phyloP scores from a whole-genome alignment of 1,140 invertebrate genomes.

The Tenebrio molitor region DNA sequence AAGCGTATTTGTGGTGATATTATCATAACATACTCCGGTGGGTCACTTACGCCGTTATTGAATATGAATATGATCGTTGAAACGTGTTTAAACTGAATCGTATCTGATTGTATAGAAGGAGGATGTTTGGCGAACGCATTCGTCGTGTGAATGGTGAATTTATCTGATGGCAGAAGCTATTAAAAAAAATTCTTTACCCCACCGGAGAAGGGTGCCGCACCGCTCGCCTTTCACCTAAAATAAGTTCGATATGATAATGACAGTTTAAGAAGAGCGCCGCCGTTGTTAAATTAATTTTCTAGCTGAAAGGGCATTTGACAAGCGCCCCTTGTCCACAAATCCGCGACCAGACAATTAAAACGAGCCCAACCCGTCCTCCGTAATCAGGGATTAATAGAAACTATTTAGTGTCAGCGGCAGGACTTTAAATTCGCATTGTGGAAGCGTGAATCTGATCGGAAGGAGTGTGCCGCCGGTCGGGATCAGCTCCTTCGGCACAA shows the following conservation, averaged over 20 bases:
- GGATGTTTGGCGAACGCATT: slow-evolving; percentile 43
- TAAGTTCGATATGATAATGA: slow-evolving; percentile 35
- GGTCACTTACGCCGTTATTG: slow-evolving; percentile 44
- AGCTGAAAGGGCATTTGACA: slow-evolving; percentile 23
- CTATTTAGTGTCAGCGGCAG: slow-evolving; percentile 45
- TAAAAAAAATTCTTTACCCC: slow-evolving; percentile 10
- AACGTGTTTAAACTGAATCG: slow-evolving; percentile 48
- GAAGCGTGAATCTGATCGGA: slow-evolving; percentile 36
- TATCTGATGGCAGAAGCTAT: slow-evolving; percentile 34
- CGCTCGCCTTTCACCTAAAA: slow-evolving; percentile 9
- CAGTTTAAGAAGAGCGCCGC: slow-evolving; percentile 12
- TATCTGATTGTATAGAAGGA: slow-evolving; percentile 47
- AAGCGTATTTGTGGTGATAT: slow-evolving; percentile 28
- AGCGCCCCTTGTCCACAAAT: slow-evolving; percentile 20
- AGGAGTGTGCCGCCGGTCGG: slow-evolving; percentile 1
- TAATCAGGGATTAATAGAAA: slow-evolving; percentile 42
- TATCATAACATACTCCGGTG: slow-evolving; percentile 36
- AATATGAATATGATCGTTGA: slow-evolving; percentile 48
- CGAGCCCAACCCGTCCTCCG: slow-evolving; percentile 23
- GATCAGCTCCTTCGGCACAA: no score
- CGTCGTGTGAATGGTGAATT: slow-evolving; percentile 42
- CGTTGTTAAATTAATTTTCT: slow-evolving; percentile 32
- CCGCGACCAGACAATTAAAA: slow-evolving; percentile 22
- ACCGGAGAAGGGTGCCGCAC: neutral
- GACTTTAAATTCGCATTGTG: slow-evolving; percentile 35